A percentile compares a stretch with the other conserved stretches of the same genome.
Conservation (phyloP, 2,797 vertebrate species). For the Xenopus petersii region DNA sequence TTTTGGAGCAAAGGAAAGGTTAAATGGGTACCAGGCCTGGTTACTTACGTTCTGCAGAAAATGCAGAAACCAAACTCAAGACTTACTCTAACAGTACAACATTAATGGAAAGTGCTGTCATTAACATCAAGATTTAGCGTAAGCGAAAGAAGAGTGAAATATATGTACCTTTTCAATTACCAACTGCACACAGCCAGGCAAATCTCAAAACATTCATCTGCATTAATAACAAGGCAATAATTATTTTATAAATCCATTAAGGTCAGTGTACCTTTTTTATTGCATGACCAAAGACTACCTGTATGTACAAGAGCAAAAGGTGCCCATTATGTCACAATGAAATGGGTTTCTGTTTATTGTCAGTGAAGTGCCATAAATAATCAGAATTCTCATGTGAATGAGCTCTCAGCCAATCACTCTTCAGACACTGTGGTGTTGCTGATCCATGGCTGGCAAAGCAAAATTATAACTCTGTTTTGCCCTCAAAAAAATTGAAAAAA, state of each 20-base stretch:
- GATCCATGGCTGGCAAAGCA: no score
- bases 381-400: no score
- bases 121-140: conserved; percentile 61
- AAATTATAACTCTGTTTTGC: no score
- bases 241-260: conserved; percentile 21
- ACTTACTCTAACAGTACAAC: conserved; percentile 65
- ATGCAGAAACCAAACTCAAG: conserved; percentile 72
- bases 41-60: conserved; percentile 76
- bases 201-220: conserved; percentile 37
- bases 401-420: no score
- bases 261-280: conserved; percentile 59
- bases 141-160: conserved; percentile 52
- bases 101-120: conserved; percentile 63
- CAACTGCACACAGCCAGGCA: conserved; percentile 62
- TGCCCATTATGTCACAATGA: neutral
- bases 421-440: no score
- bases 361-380: neutral
- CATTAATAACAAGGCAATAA: conserved; percentile 31
- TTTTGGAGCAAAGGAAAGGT: conserved; percentile 10
- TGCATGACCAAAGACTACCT: neutral
- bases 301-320: neutral
- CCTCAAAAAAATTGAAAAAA: no score
- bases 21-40: conserved; percentile 73
- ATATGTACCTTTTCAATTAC: conserved; percentile 68
- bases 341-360: neutral